Evolutionary conservation across 53 echinoderm and acorn worm genomes (phyloP).

Genomic region (Holothuria scabra): DNA sequence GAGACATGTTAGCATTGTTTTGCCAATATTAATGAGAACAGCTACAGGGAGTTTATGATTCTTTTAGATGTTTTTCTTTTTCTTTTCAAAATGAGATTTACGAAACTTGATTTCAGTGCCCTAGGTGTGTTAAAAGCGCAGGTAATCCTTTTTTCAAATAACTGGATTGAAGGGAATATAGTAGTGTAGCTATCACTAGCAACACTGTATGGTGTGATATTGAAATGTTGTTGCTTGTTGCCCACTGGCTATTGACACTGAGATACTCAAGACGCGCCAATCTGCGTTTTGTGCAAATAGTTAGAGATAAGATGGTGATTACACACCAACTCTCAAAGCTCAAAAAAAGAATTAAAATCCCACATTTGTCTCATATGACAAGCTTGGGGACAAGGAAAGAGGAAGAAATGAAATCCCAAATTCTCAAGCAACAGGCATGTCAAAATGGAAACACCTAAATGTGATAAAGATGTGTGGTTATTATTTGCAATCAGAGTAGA

Average conservation of each 20-base stretch:
- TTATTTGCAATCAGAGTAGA: no score
- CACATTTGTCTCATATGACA: conserved; percentile 13
- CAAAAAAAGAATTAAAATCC: not conserved
- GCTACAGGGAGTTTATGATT: conserved; percentile 23
- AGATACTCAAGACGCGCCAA: conserved; percentile 19
- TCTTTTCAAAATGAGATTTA: conserved; percentile 13
- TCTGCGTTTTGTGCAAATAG: conserved; percentile 36
- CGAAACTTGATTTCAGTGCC: conserved; percentile 12
- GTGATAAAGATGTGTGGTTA: no score
- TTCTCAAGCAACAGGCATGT: conserved; percentile 39
- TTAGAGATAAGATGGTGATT: conserved; percentile 31
- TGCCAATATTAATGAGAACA: conserved; percentile 15
- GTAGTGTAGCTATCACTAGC: conserved; percentile 2
- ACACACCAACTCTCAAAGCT: not conserved
- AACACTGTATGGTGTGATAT: not conserved
- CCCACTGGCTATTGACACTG: conserved; percentile 45
- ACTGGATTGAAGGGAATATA: not conserved
- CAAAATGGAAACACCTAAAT: no score
- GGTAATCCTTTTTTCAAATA: conserved; percentile 32
- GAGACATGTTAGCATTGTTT: conserved; percentile 16
- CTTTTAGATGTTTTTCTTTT: conserved; percentile 24
- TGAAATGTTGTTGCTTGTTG: not conserved
- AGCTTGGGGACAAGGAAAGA: not conserved
- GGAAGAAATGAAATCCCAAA: no score
- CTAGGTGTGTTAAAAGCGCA: conserved; percentile 2